phyloP scores from a whole-genome alignment of 2,797 vertebrate genomes.

The Gymnopithys bicolor region DNA sequence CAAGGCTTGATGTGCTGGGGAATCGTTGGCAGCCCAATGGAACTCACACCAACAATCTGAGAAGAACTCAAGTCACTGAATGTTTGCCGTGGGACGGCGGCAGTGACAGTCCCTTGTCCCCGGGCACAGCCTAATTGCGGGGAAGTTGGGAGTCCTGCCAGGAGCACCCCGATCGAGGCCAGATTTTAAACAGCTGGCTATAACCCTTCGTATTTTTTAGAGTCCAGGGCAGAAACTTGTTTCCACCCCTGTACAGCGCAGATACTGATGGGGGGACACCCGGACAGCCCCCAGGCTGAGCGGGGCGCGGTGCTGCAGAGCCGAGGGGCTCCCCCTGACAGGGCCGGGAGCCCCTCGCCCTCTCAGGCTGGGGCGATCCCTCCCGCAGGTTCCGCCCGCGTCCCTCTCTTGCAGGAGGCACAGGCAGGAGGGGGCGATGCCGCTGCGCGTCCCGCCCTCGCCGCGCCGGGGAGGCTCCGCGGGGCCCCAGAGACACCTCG shows the following conservation, averaged over 20 bases:
- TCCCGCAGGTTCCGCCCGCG: neutral
- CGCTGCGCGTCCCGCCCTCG: neutral
- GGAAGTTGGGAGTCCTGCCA: neutral
- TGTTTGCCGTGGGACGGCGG: accelerated
- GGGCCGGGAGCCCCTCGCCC: neutral
- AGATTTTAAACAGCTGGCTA: neutral
- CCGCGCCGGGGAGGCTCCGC: neutral
- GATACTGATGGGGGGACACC: accelerated
- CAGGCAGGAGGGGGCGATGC: slow-evolving; percentile 1
- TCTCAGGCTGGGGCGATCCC: neutral
- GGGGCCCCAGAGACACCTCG: neutral
- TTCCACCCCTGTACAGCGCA: accelerated
- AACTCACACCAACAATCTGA: accelerated
- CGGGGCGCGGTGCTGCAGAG: neutral
- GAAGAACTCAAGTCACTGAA: accelerated
- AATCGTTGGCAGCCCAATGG: accelerated
- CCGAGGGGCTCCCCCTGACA: neutral
- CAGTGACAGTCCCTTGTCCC: accelerated
- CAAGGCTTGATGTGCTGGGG: neutral
- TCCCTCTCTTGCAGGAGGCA: neutral
- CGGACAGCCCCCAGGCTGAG: accelerated
- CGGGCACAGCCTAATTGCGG: accelerated
- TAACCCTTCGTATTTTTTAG: accelerated
- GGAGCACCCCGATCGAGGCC: accelerated
- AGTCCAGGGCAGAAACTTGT: neutral